Conservation (phyloP, 2,797 vertebrate genomes). For the Acanthopagrus latus region DNA sequence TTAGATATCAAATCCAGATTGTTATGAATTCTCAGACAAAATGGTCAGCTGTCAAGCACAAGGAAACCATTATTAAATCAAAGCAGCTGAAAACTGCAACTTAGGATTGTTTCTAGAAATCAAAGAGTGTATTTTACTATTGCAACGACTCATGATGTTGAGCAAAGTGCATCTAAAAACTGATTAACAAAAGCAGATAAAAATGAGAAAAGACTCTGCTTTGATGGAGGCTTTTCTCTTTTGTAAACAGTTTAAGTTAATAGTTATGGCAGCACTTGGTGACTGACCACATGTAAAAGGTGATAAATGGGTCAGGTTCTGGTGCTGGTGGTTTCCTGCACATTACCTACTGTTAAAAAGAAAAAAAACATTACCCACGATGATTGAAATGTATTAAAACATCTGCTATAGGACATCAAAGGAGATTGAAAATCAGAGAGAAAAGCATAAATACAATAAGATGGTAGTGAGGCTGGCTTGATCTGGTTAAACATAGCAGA, state of each 20-base stretch:
- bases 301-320: slow-evolving; percentile 60
- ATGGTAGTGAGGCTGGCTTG: slow-evolving; percentile 86
- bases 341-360: slow-evolving; percentile 68
- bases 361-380: slow-evolving; percentile 44
- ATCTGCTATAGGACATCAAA: slow-evolving; percentile 45
- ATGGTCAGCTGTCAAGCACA: slow-evolving; percentile 86
- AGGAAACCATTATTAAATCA: slow-evolving; percentile 87
- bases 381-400: slow-evolving; percentile 67
- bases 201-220: slow-evolving; percentile 88
- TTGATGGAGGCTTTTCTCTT: slow-evolving; percentile 75
- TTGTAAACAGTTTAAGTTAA: slow-evolving; percentile 76
- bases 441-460: slow-evolving; percentile 57
- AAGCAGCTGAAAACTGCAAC: slow-evolving; percentile 89
- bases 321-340: slow-evolving; percentile 72
- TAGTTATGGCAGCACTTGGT: slow-evolving; percentile 70
- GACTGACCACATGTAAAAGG: slow-evolving; percentile 85
- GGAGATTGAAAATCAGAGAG: slow-evolving; percentile 18
- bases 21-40: slow-evolving; percentile 46
- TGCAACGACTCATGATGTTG: slow-evolving; percentile 96
- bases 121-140: slow-evolving; percentile 90
- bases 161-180: slow-evolving; percentile 98
- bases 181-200: slow-evolving; percentile 89
- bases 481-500: slow-evolving; percentile 86
- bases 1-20: slow-evolving; percentile 89
- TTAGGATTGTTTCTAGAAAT: slow-evolving; percentile 91